These are phyloP conservation scores for Nyleta sp. DNA, from an alignment of 2,888 invertebrate genomes.

Conservation along the genomic window DNA sequence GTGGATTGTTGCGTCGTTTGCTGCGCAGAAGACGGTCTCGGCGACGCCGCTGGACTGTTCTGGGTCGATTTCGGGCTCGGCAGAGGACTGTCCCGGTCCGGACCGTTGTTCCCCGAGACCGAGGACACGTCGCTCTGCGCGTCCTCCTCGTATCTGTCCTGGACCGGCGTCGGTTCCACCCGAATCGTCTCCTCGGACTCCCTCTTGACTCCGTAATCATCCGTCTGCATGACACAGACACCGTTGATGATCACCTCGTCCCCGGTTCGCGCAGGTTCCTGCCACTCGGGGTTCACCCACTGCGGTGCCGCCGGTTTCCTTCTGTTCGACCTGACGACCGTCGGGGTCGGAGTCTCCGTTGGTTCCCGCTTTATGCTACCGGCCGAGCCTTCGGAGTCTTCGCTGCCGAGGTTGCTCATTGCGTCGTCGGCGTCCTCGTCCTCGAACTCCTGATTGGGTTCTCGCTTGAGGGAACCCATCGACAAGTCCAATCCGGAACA, in stretches of 20 bases:
- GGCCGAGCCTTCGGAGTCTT: constrained; percentile 84
- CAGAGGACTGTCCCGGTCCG: constrained; percentile 78
- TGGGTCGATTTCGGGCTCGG: constrained; percentile 79
- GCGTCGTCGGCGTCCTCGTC: constrained; percentile 87
- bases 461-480: constrained; percentile 90
- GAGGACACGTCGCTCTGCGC: constrained; percentile 83
- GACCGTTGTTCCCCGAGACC: constrained; percentile 76
- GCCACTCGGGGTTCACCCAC: constrained; percentile 98
- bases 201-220: constrained; percentile 85
- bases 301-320: constrained; percentile 98
- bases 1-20: constrained; percentile 70
- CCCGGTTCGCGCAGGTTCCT: constrained; percentile 84
- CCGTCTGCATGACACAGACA: constrained; percentile 95
- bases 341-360: constrained; percentile 77
- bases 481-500: constrained; percentile 94
- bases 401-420: constrained; percentile 89
- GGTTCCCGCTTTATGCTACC: constrained; percentile 81
- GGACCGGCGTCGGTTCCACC: constrained; percentile 90
- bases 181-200: constrained; percentile 88
- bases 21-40: constrained; percentile 76
- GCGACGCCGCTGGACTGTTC: constrained; percentile 77
- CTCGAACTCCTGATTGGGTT: constrained; percentile 90
- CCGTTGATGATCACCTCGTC: constrained; percentile 96
- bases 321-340: constrained; percentile 85
- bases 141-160: constrained; percentile 85